Percentiles rank a stretch among this genome's conserved stretches.
phyloP scores from a whole-genome alignment of 2,888 invertebrate genomes.

The Pyralis farinalis region DNA sequence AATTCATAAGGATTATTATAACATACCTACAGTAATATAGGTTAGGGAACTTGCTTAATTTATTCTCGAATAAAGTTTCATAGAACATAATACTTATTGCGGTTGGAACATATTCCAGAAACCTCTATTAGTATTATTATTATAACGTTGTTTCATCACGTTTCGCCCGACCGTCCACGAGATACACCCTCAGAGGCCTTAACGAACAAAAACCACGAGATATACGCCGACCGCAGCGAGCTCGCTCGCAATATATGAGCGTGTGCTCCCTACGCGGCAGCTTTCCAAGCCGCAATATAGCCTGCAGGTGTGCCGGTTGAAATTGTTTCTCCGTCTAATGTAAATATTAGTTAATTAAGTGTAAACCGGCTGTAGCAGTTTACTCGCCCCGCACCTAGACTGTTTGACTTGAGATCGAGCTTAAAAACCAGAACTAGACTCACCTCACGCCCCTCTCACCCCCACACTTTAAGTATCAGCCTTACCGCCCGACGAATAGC shows the following conservation, averaged over 20 bases:
- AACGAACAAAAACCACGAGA: constrained; percentile 2
- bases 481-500: not conserved
- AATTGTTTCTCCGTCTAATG: constrained; percentile 68
- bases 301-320: constrained; percentile 59
- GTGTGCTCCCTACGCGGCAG: constrained; percentile 38
- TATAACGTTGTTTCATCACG: not conserved
- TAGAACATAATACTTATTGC: too few species aligned
- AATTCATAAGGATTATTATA: too few species aligned
- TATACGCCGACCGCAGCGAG: constrained; percentile 2
- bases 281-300: constrained; percentile 49
- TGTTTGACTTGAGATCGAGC: constrained; percentile 41
- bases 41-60: too few species aligned
- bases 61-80: too few species aligned
- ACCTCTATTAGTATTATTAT: too few species aligned
- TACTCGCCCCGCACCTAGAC: constrained; percentile 29
- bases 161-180: not conserved
- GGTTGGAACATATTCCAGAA: too few species aligned
- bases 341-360: constrained; percentile 80
- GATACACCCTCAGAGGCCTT: not conserved
- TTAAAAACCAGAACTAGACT: constrained; percentile 34
- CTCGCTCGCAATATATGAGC: constrained; percentile 17
- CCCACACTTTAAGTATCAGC: not conserved
- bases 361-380: constrained; percentile 54
- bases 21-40: too few species aligned
- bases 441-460: constrained; percentile 10